Evolutionary conservation across 2,113 vertebrate genomes (phyloP).

Genomic region (Stigmatopora argus): DNA sequence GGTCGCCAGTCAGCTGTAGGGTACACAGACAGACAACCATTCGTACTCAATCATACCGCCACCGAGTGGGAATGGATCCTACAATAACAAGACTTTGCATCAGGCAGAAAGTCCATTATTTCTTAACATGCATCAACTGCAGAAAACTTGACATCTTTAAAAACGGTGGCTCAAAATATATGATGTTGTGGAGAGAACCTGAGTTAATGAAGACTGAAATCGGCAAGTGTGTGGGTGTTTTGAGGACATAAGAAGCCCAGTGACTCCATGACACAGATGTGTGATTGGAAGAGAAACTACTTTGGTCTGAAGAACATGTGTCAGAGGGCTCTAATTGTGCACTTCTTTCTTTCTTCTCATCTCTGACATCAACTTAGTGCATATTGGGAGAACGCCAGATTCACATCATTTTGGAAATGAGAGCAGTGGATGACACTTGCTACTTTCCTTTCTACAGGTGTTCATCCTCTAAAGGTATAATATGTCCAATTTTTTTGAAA

Average conservation of each 20-base stretch:
- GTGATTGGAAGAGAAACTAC: slow-evolving; percentile 33
- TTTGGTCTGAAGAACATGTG: slow-evolving; percentile 41
- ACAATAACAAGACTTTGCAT: background rate
- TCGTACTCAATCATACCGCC: too few relatives aligned
- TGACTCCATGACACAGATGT: slow-evolving; percentile 13
- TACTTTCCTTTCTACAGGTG: slow-evolving; percentile 22
- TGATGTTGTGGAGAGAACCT: slow-evolving; percentile 28
- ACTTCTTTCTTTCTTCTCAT: slow-evolving; percentile 42
- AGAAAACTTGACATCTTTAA: slow-evolving; percentile 16
- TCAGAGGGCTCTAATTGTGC: slow-evolving; percentile 55
- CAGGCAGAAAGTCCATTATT: background rate
- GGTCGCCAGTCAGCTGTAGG: too few relatives aligned
- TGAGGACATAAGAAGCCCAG: slow-evolving; percentile 18
- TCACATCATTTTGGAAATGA: slow-evolving; percentile 34
- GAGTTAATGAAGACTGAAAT: slow-evolving; percentile 49
- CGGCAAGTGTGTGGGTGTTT: slow-evolving; percentile 39
- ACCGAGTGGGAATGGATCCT: too few relatives aligned
- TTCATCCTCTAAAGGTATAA: slow-evolving; percentile 25
- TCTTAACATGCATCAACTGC: background rate
- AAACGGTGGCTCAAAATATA: slow-evolving; percentile 35
- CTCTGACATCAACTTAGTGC: slow-evolving; percentile 44
- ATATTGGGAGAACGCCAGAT: slow-evolving; percentile 41
- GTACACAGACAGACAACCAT: too few relatives aligned
- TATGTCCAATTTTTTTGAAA: slow-evolving; percentile 36
- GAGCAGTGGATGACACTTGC: slow-evolving; percentile 23